These are phyloP conservation scores for Dromiciops gliroides DNA, from an alignment of 2,113 vertebrate species.

Conservation along the genomic window DNA sequence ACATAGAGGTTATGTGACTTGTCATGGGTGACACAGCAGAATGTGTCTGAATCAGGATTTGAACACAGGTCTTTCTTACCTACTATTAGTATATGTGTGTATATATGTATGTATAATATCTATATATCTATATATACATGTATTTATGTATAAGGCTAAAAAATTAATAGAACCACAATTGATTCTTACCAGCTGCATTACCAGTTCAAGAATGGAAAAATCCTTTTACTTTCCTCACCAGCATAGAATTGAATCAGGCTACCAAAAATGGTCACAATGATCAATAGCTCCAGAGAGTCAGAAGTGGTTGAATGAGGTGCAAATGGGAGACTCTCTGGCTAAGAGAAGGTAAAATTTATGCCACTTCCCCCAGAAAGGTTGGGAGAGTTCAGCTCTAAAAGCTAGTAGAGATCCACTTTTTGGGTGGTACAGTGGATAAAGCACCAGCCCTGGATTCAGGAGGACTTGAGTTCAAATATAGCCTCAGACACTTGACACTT, in stretches of 20 bases:
- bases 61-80: neutral
- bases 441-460: no score
- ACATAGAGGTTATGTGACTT: neutral
- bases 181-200: neutral
- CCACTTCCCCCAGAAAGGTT: constrained; percentile 15
- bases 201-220: neutral
- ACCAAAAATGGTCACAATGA: neutral
- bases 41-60: neutral
- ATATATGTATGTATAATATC: no score
- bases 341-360: neutral
- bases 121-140: no score
- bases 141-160: neutral
- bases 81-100: neutral
- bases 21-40: neutral
- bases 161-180: constrained; percentile 5
- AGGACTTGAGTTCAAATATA: no score
- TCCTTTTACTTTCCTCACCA: neutral
- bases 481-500: no score
- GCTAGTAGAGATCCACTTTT: neutral
- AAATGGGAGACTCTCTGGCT: neutral
- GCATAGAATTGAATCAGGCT: neutral
- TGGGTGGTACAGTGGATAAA: no score
- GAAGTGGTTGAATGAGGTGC: neutral
- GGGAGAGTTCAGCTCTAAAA: constrained; percentile 58
- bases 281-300: neutral